A percentile compares a stretch with the other conserved stretches of the same genome.
Conservation (phyloP, 2,797 vertebrate genomes). For the Naso thynnoides region DNA sequence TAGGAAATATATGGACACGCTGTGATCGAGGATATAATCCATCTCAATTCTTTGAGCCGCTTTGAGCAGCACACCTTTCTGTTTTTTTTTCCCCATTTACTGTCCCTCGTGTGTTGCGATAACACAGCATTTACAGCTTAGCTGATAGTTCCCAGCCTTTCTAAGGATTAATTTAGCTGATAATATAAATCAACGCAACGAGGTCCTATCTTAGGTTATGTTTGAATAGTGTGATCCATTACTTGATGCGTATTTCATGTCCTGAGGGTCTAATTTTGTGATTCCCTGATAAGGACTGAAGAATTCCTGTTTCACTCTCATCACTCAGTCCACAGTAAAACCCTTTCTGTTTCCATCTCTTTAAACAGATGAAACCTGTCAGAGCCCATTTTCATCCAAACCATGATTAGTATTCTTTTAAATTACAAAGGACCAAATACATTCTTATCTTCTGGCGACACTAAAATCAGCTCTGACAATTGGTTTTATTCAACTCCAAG, state of each 20-base stretch:
- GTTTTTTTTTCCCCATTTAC: conserved; percentile 4
- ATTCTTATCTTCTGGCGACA: conserved; percentile 40
- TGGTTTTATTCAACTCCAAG: conserved; percentile 42
- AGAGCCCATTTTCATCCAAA: conserved; percentile 44
- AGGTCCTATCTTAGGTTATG: conserved; percentile 23
- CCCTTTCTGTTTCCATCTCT: conserved; percentile 37
- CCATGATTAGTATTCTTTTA: conserved; percentile 49
- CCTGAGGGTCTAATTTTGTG: conserved; percentile 46
- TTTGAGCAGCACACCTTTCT: neutral
- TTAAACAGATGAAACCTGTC: conserved; percentile 55
- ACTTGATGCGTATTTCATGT: conserved; percentile 47
- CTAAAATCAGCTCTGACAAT: conserved; percentile 44
- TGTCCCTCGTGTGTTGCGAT: neutral
- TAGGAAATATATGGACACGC: too few species aligned
- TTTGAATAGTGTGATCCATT: conserved; percentile 53
- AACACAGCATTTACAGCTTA: conserved; percentile 49
- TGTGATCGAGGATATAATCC: neutral
- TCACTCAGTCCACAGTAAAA: conserved; percentile 29
- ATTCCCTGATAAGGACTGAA: conserved; percentile 42
- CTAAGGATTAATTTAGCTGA: conserved; percentile 57
- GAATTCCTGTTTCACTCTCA: conserved; percentile 47
- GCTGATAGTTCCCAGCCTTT: conserved; percentile 44
- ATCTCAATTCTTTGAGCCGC: conserved; percentile 4
- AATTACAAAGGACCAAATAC: conserved; percentile 29
- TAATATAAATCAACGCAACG: conserved; percentile 31